A percentile compares a stretch with the other conserved stretches of the same genome.
Conservation (phyloP, 2,888 invertebrate species). For the Drosophila helvetica region DNA sequence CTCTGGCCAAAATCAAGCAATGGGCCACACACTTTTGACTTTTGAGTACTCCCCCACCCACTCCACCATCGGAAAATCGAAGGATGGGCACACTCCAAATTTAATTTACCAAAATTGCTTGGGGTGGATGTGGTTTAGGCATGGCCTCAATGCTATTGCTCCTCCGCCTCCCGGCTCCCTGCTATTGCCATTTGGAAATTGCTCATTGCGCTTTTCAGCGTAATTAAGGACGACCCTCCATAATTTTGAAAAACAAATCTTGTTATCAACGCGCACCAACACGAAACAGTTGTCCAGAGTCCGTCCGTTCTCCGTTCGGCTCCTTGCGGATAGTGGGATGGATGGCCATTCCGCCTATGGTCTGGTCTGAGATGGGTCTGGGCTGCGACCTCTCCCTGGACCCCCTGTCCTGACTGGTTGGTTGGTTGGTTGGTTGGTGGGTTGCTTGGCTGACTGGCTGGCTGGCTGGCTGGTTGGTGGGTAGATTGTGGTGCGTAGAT, state of each 20-base stretch:
- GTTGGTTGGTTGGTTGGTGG: neutral
- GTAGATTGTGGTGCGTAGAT: conserved; percentile 78
- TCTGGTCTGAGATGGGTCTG: conserved; percentile 16
- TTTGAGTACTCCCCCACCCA: conserved; percentile 48
- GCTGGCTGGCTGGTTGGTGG: conserved; percentile 37
- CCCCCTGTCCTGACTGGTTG: conserved; percentile 25
- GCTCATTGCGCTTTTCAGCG: conserved; percentile 74
- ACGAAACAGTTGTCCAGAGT: conserved; percentile 56
- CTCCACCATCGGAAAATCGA: conserved; percentile 51
- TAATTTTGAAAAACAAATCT: conserved; percentile 77
- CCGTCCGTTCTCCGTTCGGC: conserved; percentile 41
- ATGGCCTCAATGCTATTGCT: conserved; percentile 18
- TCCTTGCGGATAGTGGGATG: neutral
- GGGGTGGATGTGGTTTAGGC: conserved; percentile 25
- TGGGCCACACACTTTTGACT: conserved; percentile 59
- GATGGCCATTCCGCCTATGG: conserved; percentile 29
- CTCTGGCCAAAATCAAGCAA: conserved; percentile 67
- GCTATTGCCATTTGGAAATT: conserved; percentile 43
- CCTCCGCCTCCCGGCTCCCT: neutral
- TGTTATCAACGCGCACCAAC: conserved; percentile 74
- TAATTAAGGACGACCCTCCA: conserved; percentile 70
- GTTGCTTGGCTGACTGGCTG: conserved; percentile 5
- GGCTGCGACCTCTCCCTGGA: conserved; percentile 21
- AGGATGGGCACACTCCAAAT: conserved; percentile 72
- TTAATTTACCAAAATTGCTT: conserved; percentile 75